Evolutionary conservation across 1,140 invertebrate genomes (phyloP).

Genomic region (Sinonovacula constricta): DNA sequence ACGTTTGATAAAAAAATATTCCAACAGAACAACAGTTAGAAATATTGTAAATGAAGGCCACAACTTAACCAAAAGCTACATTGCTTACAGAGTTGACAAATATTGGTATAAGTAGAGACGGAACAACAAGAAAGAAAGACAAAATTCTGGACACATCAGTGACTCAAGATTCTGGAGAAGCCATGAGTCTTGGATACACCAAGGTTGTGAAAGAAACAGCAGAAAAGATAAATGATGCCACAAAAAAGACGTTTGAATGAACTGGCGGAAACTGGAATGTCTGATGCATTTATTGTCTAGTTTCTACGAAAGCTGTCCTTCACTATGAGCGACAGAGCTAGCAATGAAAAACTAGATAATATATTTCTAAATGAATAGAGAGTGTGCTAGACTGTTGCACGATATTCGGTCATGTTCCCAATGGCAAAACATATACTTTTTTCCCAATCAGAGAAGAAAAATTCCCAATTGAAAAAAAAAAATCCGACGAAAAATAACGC

Average conservation of each 20-base stretch:
- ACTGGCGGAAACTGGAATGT: not conserved
- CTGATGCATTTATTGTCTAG: not conserved
- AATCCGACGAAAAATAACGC: no score
- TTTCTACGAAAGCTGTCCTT: not conserved
- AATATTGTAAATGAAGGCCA: slow-evolving; percentile 29
- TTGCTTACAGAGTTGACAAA: slow-evolving; percentile 2
- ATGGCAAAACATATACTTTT: no score
- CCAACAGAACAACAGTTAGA: not conserved
- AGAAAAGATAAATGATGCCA: slow-evolving; percentile 3
- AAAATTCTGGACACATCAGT: slow-evolving; percentile 14
- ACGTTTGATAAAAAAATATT: slow-evolving; percentile 6
- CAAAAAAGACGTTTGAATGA: not conserved
- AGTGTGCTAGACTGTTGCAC: no score
- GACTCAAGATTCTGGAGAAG: slow-evolving; percentile 19
- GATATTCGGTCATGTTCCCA: no score
- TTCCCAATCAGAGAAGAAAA: no score
- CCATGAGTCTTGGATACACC: slow-evolving; percentile 11
- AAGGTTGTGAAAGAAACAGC: slow-evolving; percentile 15
- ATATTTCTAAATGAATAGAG: no score
- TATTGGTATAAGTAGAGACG: slow-evolving; percentile 14
- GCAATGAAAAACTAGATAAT: no score
- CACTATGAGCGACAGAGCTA: not conserved
- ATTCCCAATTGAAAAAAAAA: no score
- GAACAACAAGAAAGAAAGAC: slow-evolving; percentile 10
- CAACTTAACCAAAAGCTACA: not conserved